These are phyloP conservation scores for Edolisoma coerulescens DNA, from an alignment of 2,113 vertebrate species.

Conservation along the genomic window DNA sequence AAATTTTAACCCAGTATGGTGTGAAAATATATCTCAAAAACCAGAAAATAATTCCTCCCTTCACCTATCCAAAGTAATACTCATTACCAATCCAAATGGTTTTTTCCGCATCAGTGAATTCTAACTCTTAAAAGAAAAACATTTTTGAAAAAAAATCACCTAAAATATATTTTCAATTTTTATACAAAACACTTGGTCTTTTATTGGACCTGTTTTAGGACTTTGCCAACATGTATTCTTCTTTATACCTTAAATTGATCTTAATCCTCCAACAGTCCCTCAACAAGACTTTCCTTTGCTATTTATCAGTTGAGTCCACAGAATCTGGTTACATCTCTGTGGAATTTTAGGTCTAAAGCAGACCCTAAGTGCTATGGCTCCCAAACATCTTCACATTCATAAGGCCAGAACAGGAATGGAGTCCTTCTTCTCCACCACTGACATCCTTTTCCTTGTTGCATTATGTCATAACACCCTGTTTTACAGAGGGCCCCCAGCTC, in stretches of 20 bases:
- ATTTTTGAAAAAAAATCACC: not conserved
- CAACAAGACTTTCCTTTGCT: not conserved
- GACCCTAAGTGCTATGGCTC: not conserved
- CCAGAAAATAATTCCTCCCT: not conserved
- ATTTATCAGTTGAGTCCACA: not conserved
- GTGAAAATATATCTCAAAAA: not conserved
- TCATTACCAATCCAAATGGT: not conserved
- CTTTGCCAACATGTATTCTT: not conserved
- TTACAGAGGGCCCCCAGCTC: not conserved
- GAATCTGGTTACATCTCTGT: fast-evolving
- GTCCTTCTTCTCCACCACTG: not conserved
- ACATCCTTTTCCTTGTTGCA: not conserved
- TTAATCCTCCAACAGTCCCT: not conserved
- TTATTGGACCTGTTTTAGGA: not conserved
- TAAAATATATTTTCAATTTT: not conserved
- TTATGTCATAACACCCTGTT: not conserved
- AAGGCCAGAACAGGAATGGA: not conserved
- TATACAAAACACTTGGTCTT: not conserved
- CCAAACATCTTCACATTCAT: not conserved
- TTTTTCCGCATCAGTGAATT: not conserved
- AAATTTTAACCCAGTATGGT: not conserved
- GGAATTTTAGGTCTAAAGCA: not conserved
- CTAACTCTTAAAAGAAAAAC: not conserved
- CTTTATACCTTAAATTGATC: not conserved
- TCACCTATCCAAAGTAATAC: not conserved